Percentiles rank a stretch among this genome's conserved stretches.
Evolutionary conservation across 2,113 vertebrate species (phyloP).

Genomic region (Harpagus bidentatus): DNA sequence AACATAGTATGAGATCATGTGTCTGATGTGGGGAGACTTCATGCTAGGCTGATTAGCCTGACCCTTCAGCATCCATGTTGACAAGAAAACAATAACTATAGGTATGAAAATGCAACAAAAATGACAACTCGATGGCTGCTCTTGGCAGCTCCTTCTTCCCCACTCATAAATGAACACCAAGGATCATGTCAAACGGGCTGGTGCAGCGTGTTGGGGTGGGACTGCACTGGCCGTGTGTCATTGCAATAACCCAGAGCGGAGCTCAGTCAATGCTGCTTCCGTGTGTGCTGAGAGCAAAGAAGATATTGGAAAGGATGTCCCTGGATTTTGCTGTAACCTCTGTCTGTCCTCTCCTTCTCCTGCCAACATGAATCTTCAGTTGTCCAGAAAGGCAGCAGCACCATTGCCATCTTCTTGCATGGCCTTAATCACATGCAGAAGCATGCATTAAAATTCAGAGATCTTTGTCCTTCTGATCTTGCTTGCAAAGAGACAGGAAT

Average conservation of each 20-base stretch:
- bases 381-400: not conserved
- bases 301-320: not conserved
- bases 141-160: not conserved
- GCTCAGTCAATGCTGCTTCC: not conserved
- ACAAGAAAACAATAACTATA: not conserved
- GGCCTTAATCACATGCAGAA: not conserved
- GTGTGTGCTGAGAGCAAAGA: not conserved
- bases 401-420: not conserved
- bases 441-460: not conserved
- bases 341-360: not conserved
- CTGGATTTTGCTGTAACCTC: not conserved
- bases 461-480: not conserved
- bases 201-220: not conserved
- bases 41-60: not conserved
- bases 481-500: not conserved
- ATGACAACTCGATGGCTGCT: accelerated
- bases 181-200: not conserved
- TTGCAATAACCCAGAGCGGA: not conserved
- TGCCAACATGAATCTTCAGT: not conserved
- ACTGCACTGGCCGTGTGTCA: accelerated
- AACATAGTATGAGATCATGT: not conserved
- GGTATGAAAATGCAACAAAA: not conserved
- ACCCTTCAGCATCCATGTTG: not conserved
- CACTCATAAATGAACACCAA: not conserved
- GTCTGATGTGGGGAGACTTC: not conserved